phyloP scores from a whole-genome alignment of 2,113 vertebrate species.

The Macheiramphus alcinus region DNA sequence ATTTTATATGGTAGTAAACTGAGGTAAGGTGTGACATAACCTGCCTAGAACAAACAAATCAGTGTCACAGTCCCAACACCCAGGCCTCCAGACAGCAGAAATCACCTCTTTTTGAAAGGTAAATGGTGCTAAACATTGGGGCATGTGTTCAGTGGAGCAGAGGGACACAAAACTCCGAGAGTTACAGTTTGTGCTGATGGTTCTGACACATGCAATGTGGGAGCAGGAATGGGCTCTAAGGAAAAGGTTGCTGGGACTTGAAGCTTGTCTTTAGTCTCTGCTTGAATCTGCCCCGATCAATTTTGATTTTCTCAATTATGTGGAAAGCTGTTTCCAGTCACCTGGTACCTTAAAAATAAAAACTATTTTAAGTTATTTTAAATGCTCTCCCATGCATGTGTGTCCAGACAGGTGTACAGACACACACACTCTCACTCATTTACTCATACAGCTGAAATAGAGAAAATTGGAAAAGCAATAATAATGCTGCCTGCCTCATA shows the following conservation, averaged over 20 bases:
- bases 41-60: neutral
- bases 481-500: neutral
- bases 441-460: neutral
- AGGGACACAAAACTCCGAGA: neutral
- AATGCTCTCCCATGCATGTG: accelerated
- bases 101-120: neutral
- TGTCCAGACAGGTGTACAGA: neutral
- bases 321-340: neutral
- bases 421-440: neutral
- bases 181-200: neutral
- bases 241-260: neutral
- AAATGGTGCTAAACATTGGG: neutral
- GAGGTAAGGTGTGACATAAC: neutral
- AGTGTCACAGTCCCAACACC: neutral
- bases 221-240: neutral
- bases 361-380: neutral
- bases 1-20: neutral
- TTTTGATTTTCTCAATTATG: neutral
- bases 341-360: neutral
- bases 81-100: neutral
- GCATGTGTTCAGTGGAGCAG: neutral
- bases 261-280: neutral
- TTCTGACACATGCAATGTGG: neutral
- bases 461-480: neutral
- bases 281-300: neutral